phyloP scores from a whole-genome alignment of 2,888 invertebrate genomes.

The Drosophila diplacantha region DNA sequence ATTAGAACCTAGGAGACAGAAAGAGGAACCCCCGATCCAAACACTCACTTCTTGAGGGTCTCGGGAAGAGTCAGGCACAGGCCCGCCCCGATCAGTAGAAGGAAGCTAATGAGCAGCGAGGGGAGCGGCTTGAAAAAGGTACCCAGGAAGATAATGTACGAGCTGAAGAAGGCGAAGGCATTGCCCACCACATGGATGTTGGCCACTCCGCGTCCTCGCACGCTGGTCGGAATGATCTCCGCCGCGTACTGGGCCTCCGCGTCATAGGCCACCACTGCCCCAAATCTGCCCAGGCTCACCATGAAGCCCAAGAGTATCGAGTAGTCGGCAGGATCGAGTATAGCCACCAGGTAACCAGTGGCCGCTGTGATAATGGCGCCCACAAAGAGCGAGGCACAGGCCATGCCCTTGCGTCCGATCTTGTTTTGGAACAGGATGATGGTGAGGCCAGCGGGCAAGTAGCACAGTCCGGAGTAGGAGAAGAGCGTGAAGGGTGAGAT shows the following conservation, averaged over 20 bases:
- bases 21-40: fast-evolving
- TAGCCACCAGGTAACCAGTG: constrained; percentile 78
- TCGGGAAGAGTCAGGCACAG: constrained; percentile 81
- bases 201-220: constrained; percentile 81
- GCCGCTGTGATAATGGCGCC: constrained; percentile 79
- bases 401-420: constrained; percentile 79
- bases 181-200: constrained; percentile 81
- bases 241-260: constrained; percentile 82
- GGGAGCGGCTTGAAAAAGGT: constrained; percentile 78
- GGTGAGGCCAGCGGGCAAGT: constrained; percentile 78
- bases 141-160: constrained; percentile 80
- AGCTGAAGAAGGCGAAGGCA: constrained; percentile 80
- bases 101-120: constrained; percentile 79
- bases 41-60: constrained; percentile 78
- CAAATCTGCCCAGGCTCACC: constrained; percentile 79
- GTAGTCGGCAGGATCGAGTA: constrained; percentile 66
- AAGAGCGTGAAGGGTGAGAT: constrained; percentile 80
- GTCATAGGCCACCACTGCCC: constrained; percentile 81
- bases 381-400: constrained; percentile 79
- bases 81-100: constrained; percentile 79
- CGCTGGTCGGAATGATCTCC: constrained; percentile 82
- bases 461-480: constrained; percentile 79
- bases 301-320: constrained; percentile 77
- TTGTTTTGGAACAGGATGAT: constrained; percentile 75
- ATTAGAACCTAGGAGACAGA: too few species aligned